Conservation (phyloP, 2,113 vertebrate genomes). For the Ceratotherium simum region DNA sequence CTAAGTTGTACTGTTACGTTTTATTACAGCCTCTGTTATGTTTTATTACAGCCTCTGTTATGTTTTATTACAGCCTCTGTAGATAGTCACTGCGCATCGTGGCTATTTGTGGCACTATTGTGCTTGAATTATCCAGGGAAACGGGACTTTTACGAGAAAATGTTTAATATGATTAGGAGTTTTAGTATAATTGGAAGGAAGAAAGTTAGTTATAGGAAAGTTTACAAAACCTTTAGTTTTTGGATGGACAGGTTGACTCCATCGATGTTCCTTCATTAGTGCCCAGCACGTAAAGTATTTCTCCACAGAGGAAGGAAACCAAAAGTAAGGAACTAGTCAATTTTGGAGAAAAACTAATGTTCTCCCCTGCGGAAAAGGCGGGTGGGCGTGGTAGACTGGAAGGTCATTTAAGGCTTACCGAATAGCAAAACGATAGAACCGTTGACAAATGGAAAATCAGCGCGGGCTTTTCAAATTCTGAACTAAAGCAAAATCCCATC, state of each 20-base stretch:
- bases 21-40: too few species aligned
- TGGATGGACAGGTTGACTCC: too few species aligned
- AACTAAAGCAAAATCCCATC: background rate
- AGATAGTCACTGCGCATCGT: background rate
- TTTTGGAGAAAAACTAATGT: accelerated
- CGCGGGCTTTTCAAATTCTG: conserved; percentile 57
- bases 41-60: too few species aligned
- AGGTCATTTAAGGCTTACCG: too few species aligned
- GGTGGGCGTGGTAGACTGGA: background rate
- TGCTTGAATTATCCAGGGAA: background rate
- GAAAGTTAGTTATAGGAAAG: background rate
- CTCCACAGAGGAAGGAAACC: background rate
- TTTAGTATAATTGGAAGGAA: background rate
- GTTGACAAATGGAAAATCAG: background rate
- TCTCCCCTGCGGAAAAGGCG: accelerated
- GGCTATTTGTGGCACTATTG: too few species aligned
- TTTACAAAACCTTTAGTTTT: background rate
- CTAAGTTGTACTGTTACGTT: too few species aligned
- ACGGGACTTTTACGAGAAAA: background rate
- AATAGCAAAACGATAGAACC: background rate
- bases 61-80: too few species aligned
- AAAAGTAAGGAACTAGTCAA: background rate
- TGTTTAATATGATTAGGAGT: accelerated
- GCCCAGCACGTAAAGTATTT: background rate
- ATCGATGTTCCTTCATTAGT: too few species aligned